Conservation (phyloP, 1,140 invertebrate genomes). For the Leptopilina boulardi region DNA sequence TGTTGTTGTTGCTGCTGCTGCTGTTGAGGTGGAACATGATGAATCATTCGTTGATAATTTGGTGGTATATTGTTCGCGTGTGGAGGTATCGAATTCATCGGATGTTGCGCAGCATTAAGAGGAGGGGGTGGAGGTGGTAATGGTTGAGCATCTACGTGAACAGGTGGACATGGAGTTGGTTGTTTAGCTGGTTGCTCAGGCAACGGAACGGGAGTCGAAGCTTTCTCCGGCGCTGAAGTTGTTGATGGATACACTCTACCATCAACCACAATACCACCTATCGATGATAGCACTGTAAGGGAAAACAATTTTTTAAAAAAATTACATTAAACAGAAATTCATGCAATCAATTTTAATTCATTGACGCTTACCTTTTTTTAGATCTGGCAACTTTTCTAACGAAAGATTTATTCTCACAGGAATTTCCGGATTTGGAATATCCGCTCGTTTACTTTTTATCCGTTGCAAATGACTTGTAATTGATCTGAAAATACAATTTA, state of each 20-base stretch:
- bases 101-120: slow-evolving; percentile 53
- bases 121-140: slow-evolving; percentile 52
- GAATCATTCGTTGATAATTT: slow-evolving; percentile 60
- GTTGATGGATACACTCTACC: slow-evolving; percentile 80
- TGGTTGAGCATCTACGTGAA: slow-evolving; percentile 59
- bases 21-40: slow-evolving; percentile 55
- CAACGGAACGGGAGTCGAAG: slow-evolving; percentile 62
- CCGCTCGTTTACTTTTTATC: slow-evolving; percentile 86
- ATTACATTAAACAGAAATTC: too few species aligned
- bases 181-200: slow-evolving; percentile 64
- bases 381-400: slow-evolving; percentile 86
- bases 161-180: slow-evolving; percentile 55
- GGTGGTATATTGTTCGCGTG: slow-evolving; percentile 54
- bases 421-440: slow-evolving; percentile 90
- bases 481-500: slow-evolving; percentile 64
- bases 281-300: slow-evolving; percentile 81
- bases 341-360: too few species aligned
- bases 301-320: too few species aligned
- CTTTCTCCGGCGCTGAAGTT: slow-evolving; percentile 70
- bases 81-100: slow-evolving; percentile 60
- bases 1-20: slow-evolving; percentile 63
- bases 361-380: slow-evolving; percentile 87
- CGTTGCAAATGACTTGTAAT: slow-evolving; percentile 84
- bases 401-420: slow-evolving; percentile 86
- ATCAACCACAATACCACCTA: slow-evolving; percentile 87